These are phyloP conservation scores for Syrphus vitripennis DNA, from an alignment of 2,888 invertebrate species.

Conservation along the genomic window DNA sequence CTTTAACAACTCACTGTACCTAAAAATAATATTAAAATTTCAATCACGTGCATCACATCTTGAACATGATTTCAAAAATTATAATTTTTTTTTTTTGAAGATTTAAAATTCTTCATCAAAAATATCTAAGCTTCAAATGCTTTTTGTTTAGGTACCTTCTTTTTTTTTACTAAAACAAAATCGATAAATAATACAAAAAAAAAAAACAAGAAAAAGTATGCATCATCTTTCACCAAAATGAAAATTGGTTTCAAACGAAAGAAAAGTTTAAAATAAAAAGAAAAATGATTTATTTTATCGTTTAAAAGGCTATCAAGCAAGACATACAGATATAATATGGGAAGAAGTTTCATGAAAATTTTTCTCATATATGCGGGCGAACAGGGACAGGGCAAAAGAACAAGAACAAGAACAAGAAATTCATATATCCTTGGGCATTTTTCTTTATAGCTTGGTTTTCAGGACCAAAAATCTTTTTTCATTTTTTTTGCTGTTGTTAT, in stretches of 20 bases:
- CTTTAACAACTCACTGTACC: not conserved
- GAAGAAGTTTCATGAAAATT: constrained; percentile 9
- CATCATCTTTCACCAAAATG: constrained; percentile 27
- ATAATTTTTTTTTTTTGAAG: not conserved
- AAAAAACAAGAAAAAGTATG: not conserved
- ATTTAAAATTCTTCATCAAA: constrained; percentile 23
- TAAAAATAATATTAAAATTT: constrained; percentile 24
- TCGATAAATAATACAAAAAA: constrained; percentile 37
- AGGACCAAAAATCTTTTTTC: not conserved
- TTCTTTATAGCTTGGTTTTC: not conserved
- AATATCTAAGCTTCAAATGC: not conserved
- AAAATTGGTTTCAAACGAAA: constrained; percentile 75
- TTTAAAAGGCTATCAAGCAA: constrained; percentile 60
- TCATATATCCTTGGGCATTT: not conserved
- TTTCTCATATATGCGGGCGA: not conserved
- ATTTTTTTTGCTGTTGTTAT: not conserved
- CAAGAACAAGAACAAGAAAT: not conserved
- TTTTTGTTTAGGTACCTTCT: not conserved
- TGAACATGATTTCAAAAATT: not conserved
- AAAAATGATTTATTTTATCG: constrained; percentile 75
- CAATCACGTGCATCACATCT: constrained; percentile 31
- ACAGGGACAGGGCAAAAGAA: no score
- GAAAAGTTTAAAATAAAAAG: constrained; percentile 72
- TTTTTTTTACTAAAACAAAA: constrained; percentile 12
- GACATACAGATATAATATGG: not conserved